These are phyloP conservation scores for Morone saxatilis DNA, from an alignment of 2,113 vertebrate species.

Conservation along the genomic window DNA sequence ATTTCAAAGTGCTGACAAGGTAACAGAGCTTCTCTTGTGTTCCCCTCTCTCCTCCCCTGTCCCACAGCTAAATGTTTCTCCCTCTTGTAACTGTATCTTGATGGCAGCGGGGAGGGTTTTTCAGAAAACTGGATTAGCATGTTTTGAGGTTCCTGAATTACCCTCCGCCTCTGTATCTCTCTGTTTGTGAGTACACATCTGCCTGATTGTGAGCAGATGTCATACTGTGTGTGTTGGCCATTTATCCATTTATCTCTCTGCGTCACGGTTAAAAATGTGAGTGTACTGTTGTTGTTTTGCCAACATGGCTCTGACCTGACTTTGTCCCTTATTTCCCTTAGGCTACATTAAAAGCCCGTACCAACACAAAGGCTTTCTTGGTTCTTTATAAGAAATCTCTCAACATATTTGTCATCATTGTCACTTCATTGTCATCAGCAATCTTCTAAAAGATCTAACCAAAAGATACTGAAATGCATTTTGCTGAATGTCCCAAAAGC, in stretches of 20 bases:
- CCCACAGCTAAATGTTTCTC: constrained; percentile 55
- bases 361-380: not conserved
- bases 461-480: not conserved
- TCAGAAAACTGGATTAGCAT: constrained; percentile 67
- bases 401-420: not conserved
- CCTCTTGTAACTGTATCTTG: constrained; percentile 66
- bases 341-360: not conserved
- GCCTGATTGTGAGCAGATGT: constrained; percentile 33
- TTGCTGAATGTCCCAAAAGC: not conserved
- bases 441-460: not conserved
- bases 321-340: constrained; percentile 2
- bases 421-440: not conserved
- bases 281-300: constrained; percentile 32
- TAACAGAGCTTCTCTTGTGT: constrained; percentile 68
- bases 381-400: no score
- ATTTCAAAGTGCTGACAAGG: constrained; percentile 56
- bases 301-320: constrained; percentile 8
- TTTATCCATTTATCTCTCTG: constrained; percentile 48
- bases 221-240: constrained; percentile 4
- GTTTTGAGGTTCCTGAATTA: constrained; percentile 63
- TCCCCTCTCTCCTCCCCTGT: constrained; percentile 41
- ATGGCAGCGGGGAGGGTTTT: constrained; percentile 50
- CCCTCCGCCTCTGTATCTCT: constrained; percentile 1
- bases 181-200: constrained; percentile 38
- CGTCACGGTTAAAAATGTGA: constrained; percentile 35